A percentile compares a stretch with the other conserved stretches of the same genome.
Conservation (phyloP, 1,140 invertebrate species). For the Eciton burchellii region DNA sequence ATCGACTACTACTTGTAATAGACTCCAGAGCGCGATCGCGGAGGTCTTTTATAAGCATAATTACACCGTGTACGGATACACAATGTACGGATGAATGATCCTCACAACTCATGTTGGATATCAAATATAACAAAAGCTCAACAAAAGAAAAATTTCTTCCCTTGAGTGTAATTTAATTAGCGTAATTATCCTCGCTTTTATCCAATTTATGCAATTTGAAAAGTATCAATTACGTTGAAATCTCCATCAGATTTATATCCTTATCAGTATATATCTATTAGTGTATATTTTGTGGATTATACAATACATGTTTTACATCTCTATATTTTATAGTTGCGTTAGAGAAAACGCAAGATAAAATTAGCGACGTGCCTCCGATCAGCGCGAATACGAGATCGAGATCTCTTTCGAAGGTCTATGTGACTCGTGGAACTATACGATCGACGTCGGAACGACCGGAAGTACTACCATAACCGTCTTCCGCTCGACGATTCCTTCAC, state of each 20-base stretch:
- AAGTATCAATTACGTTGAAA: background rate
- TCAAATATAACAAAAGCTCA: too few species aligned
- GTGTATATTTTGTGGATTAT: background rate
- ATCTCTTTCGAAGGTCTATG: slow-evolving; percentile 69
- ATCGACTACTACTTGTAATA: slow-evolving; percentile 15
- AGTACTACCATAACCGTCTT: slow-evolving; percentile 78
- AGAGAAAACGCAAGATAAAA: background rate
- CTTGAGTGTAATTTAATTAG: background rate
- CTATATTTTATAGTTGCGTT: background rate
- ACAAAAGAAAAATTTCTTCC: background rate
- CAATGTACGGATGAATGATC: slow-evolving; percentile 6
- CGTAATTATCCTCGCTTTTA: background rate
- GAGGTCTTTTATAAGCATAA: background rate
- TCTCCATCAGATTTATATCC: background rate
- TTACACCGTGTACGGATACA: background rate
- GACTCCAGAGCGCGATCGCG: background rate
- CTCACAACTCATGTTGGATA: background rate
- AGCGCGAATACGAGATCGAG: slow-evolving; percentile 28
- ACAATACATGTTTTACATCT: background rate
- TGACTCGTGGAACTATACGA: slow-evolving; percentile 62
- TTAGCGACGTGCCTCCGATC: background rate
- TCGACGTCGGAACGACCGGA: slow-evolving; percentile 77
- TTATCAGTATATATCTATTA: background rate
- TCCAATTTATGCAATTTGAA: background rate
- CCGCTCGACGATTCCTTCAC: slow-evolving; percentile 72